These are phyloP conservation scores for Ophthalmolycus amberensis DNA, from an alignment of 2,113 vertebrate genomes.

Conservation along the genomic window DNA sequence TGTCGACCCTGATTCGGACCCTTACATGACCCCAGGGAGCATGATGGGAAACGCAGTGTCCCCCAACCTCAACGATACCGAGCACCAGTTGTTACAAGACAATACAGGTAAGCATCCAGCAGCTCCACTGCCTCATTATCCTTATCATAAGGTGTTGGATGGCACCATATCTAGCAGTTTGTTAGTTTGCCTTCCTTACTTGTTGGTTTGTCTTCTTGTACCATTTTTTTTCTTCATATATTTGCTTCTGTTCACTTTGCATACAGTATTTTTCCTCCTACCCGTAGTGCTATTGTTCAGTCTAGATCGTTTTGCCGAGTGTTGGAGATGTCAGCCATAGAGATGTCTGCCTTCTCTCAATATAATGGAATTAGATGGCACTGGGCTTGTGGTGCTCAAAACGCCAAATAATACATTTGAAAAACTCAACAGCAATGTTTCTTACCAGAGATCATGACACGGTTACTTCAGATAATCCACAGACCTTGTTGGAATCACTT, in stretches of 20 bases:
- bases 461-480: too few species aligned
- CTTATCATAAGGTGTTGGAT: neutral
- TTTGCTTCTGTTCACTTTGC: neutral
- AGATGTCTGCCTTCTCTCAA: too few species aligned
- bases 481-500: too few species aligned
- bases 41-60: slow-evolving; percentile 93
- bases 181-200: neutral
- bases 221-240: neutral
- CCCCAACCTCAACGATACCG: slow-evolving; percentile 96
- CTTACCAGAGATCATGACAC: too few species aligned
- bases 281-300: too few species aligned
- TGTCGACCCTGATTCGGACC: slow-evolving; percentile 97
- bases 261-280: neutral
- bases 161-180: neutral
- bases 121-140: neutral
- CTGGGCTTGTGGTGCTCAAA: too few species aligned
- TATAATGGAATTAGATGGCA: too few species aligned
- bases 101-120: slow-evolving; percentile 87
- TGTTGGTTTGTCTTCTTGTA: neutral
- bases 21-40: slow-evolving; percentile 98
- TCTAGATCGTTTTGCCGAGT: too few species aligned
- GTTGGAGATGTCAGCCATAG: too few species aligned
- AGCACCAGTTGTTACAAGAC: slow-evolving; percentile 99
- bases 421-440: too few species aligned
- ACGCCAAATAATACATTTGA: too few species aligned